Percentiles rank a stretch among this genome's conserved stretches.
Evolutionary conservation across 2,888 invertebrate species (phyloP).

Genomic region (Boloria euphrosyne): DNA sequence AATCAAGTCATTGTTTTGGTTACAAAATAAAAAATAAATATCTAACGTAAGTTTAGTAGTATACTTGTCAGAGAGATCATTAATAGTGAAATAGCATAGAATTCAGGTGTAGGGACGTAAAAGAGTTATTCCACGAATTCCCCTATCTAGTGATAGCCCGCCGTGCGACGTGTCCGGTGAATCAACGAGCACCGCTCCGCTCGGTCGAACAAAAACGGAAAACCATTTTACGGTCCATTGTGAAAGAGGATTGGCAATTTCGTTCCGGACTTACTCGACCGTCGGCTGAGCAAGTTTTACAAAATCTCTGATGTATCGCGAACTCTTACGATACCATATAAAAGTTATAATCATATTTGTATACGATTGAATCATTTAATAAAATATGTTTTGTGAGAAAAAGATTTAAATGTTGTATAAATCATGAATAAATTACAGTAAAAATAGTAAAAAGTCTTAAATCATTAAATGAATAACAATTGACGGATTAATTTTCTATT

Average conservation of each 20-base stretch:
- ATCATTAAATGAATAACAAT: too few species aligned
- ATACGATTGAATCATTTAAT: not conserved
- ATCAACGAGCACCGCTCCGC: slow-evolving; percentile 77
- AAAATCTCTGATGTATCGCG: slow-evolving; percentile 73
- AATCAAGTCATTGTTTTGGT: not conserved
- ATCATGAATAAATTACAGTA: too few species aligned
- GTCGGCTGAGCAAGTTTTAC: slow-evolving; percentile 76
- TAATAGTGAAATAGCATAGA: slow-evolving; percentile 31
- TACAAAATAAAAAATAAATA: slow-evolving; percentile 5
- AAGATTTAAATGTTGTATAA: too few species aligned
- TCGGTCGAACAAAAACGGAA: slow-evolving; percentile 80
- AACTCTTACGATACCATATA: slow-evolving; percentile 51
- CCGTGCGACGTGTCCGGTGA: slow-evolving; percentile 77
- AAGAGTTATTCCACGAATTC: slow-evolving; percentile 74
- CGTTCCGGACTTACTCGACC: slow-evolving; percentile 77
- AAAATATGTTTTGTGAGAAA: not conserved
- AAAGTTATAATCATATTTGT: slow-evolving; percentile 3
- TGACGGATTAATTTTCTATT: too few species aligned
- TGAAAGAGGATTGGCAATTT: slow-evolving; percentile 82
- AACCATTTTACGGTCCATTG: slow-evolving; percentile 83
- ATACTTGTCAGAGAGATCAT: slow-evolving; percentile 25
- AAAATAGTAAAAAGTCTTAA: too few species aligned
- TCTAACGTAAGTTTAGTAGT: not conserved
- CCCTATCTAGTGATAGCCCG: slow-evolving; percentile 71
- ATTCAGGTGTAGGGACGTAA: slow-evolving; percentile 51